Conservation (phyloP, 2,113 vertebrate species). For the Mastomys natalensis region DNA sequence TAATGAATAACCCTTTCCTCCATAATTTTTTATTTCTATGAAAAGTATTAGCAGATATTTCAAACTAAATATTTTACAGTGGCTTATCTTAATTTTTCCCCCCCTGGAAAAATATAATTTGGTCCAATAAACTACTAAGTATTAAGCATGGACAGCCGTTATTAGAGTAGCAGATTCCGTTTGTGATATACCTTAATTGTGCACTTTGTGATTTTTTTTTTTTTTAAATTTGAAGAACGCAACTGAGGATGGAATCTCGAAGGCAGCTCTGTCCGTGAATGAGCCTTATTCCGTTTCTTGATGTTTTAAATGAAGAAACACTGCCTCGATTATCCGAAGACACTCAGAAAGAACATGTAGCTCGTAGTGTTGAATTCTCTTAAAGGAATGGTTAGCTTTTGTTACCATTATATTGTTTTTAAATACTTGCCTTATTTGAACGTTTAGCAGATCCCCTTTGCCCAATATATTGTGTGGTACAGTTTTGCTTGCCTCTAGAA, state of each 20-base stretch:
- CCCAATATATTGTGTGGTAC: slow-evolving; percentile 97
- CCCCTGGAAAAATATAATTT: slow-evolving; percentile 84
- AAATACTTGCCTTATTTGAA: slow-evolving; percentile 92
- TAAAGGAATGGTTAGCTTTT: slow-evolving; percentile 87
- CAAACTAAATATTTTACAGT: slow-evolving; percentile 90
- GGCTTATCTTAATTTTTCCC: slow-evolving; percentile 85
- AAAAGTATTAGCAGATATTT: slow-evolving; percentile 87
- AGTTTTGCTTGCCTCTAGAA: slow-evolving; percentile 98
- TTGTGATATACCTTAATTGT: slow-evolving; percentile 90
- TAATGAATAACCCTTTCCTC: slow-evolving; percentile 87
- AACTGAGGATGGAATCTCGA: slow-evolving; percentile 86
- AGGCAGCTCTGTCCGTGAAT: slow-evolving; percentile 92
- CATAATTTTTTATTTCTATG: slow-evolving; percentile 87
- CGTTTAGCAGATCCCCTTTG: slow-evolving; percentile 87
- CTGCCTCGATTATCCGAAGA: slow-evolving; percentile 83
- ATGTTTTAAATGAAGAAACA: slow-evolving; percentile 82
- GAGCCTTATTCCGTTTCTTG: slow-evolving; percentile 87
- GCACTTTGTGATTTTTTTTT: slow-evolving; percentile 90
- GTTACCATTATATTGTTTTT: slow-evolving; percentile 91
- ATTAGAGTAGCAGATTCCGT: slow-evolving; percentile 89
- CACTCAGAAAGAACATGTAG: slow-evolving; percentile 86
- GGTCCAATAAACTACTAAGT: slow-evolving; percentile 91
- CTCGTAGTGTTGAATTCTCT: slow-evolving; percentile 92
- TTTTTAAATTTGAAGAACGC: slow-evolving; percentile 87
- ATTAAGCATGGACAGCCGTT: slow-evolving; percentile 92